phyloP scores from a whole-genome alignment of 2,113 vertebrate species.

The Martes martes region DNA sequence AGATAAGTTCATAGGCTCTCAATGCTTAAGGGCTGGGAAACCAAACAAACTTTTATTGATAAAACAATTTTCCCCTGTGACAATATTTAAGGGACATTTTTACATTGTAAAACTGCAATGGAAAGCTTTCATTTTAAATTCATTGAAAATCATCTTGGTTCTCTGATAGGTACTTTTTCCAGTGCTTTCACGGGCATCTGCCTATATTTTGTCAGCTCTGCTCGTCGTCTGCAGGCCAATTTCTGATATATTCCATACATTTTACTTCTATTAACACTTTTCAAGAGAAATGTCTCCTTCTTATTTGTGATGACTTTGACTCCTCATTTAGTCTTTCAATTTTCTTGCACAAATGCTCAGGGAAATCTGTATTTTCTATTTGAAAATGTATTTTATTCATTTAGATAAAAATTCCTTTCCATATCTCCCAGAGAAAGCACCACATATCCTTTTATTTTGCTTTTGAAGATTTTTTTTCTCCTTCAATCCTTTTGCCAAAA shows the following conservation, averaged over 20 bases:
- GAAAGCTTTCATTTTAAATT: slow-evolving; percentile 41
- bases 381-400: slow-evolving; percentile 55
- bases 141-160: slow-evolving; percentile 17
- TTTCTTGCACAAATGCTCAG: slow-evolving; percentile 41
- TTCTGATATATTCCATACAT: slow-evolving; percentile 49
- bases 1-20: neutral
- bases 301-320: slow-evolving; percentile 54
- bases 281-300: slow-evolving; percentile 26
- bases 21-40: neutral
- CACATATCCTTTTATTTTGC: slow-evolving; percentile 14
- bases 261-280: slow-evolving; percentile 58
- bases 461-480: neutral
- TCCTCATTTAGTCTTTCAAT: slow-evolving; percentile 66
- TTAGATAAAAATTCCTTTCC: slow-evolving; percentile 47
- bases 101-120: neutral
- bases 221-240: slow-evolving; percentile 3
- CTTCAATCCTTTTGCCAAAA: slow-evolving; percentile 3
- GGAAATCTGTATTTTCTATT: slow-evolving; percentile 61
- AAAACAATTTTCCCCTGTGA: neutral
- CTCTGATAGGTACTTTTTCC: neutral
- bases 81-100: slow-evolving; percentile 19
- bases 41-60: neutral
- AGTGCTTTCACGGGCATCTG: neutral
- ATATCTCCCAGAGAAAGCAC: neutral
- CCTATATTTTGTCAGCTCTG: neutral